Base-by-base conservation (phyloP, 2,797 vertebrate species). In the Tarsius wallacei region DNA sequence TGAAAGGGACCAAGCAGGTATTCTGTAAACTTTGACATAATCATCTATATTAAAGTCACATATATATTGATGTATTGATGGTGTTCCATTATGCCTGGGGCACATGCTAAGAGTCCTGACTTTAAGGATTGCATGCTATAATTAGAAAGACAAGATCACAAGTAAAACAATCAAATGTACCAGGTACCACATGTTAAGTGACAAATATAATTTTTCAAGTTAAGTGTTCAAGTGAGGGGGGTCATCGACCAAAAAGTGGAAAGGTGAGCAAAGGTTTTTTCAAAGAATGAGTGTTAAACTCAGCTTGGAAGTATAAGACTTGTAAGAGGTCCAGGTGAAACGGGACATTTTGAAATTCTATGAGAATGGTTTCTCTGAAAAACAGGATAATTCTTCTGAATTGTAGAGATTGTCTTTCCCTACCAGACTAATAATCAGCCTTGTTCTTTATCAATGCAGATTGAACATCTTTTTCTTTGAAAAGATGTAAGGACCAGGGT, bases 161-260 rank as follows among this genome's bases (percentile, higher is more conserved):
- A 76, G n/a, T 84, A 71, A 91, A 96, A 64, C 76, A 87, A 85
- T 87, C 78, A 96, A 88, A 91, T 94, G 16, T 85, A 78, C 21
- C 51, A 90, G 22, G 63, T 87, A 87, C 7, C 13, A 1, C 59
- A 33, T 85, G 61, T 33, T 93, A 96, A 76, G 53, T 95, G 80
- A 90, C n/a, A 95, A 82, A 78, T 93, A 87, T 9, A 61, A 55
- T 81, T 59, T 57, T 89, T 53, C 47, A 91, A 47, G 26, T 82
- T 36, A 91, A 47, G 26, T 82, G 31, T 95, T 96, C 71, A 93
- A 87, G 53, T 74, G 95, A 92, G 33, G 7, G 7, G 5, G 10
- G 73, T 90, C 61, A 95, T 96, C 71, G 3, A 76, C 4, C 28
- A 93, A 87, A 16, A 28, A 77, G 31, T 51, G 21, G 85, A 93